These are phyloP conservation scores for Tauraco hartlaubi DNA, from an alignment of 2,797 vertebrate species.

Conservation along the genomic window DNA sequence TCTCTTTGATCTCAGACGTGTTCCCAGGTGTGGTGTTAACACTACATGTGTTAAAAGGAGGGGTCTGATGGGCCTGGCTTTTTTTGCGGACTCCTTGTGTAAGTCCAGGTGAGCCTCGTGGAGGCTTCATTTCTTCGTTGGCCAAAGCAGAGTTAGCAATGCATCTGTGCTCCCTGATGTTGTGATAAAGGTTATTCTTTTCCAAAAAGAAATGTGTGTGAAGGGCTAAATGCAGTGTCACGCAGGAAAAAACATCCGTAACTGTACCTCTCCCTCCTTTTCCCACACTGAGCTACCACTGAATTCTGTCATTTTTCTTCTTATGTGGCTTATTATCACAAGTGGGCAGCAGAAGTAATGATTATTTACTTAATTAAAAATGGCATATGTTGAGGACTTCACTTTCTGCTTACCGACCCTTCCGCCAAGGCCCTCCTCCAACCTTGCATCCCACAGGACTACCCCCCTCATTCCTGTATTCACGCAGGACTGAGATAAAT, in stretches of 20 bases:
- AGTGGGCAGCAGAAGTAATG: background rate
- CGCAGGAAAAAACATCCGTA: background rate
- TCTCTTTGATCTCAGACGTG: background rate
- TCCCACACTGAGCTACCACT: background rate
- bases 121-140: background rate
- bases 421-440: background rate
- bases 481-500: background rate
- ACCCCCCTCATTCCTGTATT: background rate
- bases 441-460: background rate
- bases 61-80: background rate
- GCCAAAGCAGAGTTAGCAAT: background rate
- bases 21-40: background rate
- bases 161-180: background rate
- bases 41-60: background rate
- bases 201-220: background rate
- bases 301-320: background rate
- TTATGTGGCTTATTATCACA: background rate
- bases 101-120: background rate
- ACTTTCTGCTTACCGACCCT: background rate
- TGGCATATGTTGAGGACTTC: background rate
- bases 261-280: background rate
- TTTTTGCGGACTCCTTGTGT: background rate
- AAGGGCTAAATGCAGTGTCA: background rate
- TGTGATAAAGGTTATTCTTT: background rate
- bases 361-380: background rate